These are phyloP conservation scores for Butastur rufipennis DNA, from an alignment of 2,113 vertebrate genomes.

Conservation along the genomic window DNA sequence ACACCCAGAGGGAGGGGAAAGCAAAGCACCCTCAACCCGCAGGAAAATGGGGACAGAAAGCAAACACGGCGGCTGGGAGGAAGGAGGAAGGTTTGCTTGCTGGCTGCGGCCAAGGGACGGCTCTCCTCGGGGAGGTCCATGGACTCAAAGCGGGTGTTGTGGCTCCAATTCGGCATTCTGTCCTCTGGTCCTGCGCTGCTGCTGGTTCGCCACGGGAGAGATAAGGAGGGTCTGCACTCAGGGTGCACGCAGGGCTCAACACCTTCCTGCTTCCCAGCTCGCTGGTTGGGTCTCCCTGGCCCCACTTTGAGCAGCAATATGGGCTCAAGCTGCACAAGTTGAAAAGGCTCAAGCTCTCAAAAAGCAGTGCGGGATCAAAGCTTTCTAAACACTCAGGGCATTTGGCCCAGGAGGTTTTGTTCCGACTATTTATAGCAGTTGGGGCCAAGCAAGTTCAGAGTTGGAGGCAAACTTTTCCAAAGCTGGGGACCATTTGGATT, in stretches of 20 bases:
- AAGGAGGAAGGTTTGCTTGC: neutral
- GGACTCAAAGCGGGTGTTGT: rapidly evolving
- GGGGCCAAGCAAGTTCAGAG: conserved; percentile 47
- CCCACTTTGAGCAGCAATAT: neutral
- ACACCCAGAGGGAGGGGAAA: neutral
- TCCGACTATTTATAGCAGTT: conserved; percentile 54
- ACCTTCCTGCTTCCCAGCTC: neutral
- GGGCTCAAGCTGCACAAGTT: neutral
- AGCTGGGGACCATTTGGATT: conserved; percentile 46
- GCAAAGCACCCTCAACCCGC: neutral
- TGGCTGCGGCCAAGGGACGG: rapidly evolving
- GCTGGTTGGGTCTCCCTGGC: rapidly evolving
- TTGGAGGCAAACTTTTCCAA: conserved; percentile 50
- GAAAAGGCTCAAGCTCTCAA: conserved; percentile 1
- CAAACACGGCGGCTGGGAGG: rapidly evolving
- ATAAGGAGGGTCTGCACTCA: neutral
- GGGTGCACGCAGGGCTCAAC: neutral
- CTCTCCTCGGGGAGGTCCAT: neutral
- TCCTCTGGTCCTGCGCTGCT: neutral
- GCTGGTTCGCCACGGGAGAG: neutral
- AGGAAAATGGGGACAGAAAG: neutral
- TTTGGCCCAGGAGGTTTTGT: conserved; percentile 47
- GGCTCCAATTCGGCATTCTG: rapidly evolving
- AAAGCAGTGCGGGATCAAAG: conserved; percentile 22
- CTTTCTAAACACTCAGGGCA: conserved; percentile 44